Evolutionary conservation across 1,140 invertebrate genomes (phyloP), one percentile per base, ranked within the genome.

Genomic region (Caenorhabditis brenneri): DNA sequence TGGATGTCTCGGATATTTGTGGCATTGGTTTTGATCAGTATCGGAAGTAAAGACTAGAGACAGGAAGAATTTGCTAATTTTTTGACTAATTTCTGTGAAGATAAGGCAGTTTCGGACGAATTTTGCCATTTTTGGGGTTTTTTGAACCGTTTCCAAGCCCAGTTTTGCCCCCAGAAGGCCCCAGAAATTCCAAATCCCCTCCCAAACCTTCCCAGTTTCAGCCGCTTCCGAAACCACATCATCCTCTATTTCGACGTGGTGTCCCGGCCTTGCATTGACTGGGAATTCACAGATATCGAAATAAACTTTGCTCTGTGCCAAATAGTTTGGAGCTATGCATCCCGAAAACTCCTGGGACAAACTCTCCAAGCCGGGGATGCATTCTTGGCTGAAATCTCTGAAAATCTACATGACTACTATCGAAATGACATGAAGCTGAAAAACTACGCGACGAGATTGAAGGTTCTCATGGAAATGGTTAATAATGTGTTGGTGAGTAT

Each of bases 321-420:
- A 42, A 74, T 74, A 7, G 33, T 74, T 0, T 74, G 65, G 65
- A 74, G 19, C 12, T 74, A 74, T 42, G 65, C 65, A 2, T 39
- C 36, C 7, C 1, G 65, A 12, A 39, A 42, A 24, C 36, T 74
- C 1, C 36, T 42, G 2, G 65, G 65, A 74, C 65, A 39, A 10
- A 74, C 65, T 24, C 65, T 42, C 4, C 36, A 39, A n/a, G 33
- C 65, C 0, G 36, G 19, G 1, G 65, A 74, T 4, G 6, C 36
- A 46, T 42, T 74, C 46, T 74, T 74, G 22, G 19, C 33, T 39
- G 65, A 74, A 74, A 74, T 74, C 10, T 74, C 65, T 24, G 36
- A 74, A 24, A 74, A 74, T 74, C 29, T 74, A 1, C 65, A 74
- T 42, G 36, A 42, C 10, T 74, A 74, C 36, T 74, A 74, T 42